A percentile compares a stretch with the other conserved stretches of the same genome.
These are phyloP conservation scores for Yoshiicerus persimilis DNA, from an alignment of 1,140 invertebrate genomes.

Conservation along the genomic window DNA sequence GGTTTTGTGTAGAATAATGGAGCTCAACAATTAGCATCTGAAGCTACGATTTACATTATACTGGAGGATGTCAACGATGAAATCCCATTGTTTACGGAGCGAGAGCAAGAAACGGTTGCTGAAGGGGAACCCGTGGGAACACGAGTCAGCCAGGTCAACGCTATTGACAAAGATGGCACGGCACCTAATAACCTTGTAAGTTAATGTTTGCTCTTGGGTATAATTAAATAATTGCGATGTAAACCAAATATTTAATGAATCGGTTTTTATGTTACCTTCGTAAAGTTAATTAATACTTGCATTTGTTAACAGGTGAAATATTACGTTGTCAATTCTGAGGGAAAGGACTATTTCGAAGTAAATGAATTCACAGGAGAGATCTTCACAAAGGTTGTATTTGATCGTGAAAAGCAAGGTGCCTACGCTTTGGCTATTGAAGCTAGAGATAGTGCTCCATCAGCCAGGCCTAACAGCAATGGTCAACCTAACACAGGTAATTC, in stretches of 20 bases:
- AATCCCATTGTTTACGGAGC: conserved; percentile 76
- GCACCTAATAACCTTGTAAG: conserved; percentile 88
- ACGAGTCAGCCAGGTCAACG: conserved; percentile 93
- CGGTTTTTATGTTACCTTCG: neutral
- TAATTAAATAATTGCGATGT: neutral
- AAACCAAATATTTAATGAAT: neutral
- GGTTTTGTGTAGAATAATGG: conserved; percentile 78
- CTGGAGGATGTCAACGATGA: conserved; percentile 96
- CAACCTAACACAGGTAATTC: conserved; percentile 85
- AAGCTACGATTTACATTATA: conserved; percentile 90
- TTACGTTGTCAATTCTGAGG: conserved; percentile 87
- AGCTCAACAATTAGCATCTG: conserved; percentile 88
- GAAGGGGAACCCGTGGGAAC: conserved; percentile 89
- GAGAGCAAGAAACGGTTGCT: conserved; percentile 90
- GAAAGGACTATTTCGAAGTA: conserved; percentile 92
- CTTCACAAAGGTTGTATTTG: conserved; percentile 89
- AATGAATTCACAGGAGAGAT: conserved; percentile 90
- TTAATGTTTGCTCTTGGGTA: neutral
- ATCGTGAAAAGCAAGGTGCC: conserved; percentile 90
- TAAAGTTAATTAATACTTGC: neutral
- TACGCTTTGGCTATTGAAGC: conserved; percentile 93
- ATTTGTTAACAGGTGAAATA: conserved; percentile 72
- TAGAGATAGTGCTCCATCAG: conserved; percentile 87
- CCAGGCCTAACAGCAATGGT: conserved; percentile 82
- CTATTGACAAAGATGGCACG: conserved; percentile 94